Evolutionary conservation across 1,140 invertebrate species (phyloP).

Genomic region (Cataglyphis hispanica): DNA sequence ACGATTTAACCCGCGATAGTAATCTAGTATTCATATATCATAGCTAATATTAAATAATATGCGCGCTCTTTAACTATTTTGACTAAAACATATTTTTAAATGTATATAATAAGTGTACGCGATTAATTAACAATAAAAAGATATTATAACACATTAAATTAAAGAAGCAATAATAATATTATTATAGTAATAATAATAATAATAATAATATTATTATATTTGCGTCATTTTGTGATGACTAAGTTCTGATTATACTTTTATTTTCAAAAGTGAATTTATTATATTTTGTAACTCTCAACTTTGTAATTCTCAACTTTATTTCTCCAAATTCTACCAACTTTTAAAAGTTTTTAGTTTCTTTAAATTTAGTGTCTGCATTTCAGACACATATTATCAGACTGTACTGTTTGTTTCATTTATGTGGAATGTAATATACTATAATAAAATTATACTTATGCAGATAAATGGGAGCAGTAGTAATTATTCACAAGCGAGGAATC

Average conservation of each 20-base stretch:
- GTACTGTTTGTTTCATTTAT: slow-evolving; percentile 65
- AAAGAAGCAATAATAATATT: not conserved
- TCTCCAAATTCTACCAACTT: not conserved
- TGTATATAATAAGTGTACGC: not conserved
- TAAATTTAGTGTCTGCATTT: not conserved
- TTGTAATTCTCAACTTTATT: slow-evolving; percentile 7
- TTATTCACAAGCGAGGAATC: slow-evolving; percentile 75
- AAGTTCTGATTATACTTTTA: not conserved
- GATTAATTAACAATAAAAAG: slow-evolving; percentile 2
- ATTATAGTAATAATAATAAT: not conserved
- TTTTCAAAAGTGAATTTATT: not conserved
- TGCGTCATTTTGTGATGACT: not conserved
- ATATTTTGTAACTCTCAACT: slow-evolving; percentile 1
- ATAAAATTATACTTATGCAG: slow-evolving; percentile 73
- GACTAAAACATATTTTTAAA: not conserved
- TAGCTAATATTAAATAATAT: not conserved
- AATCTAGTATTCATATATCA: too few relatives aligned
- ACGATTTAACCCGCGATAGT: not conserved
- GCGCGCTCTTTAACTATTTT: not conserved
- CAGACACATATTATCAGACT: not conserved
- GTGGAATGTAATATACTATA: slow-evolving; percentile 49
- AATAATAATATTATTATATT: not conserved
- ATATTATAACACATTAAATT: slow-evolving; percentile 10
- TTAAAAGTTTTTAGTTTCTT: not conserved
- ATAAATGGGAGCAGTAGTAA: slow-evolving; percentile 70